These are phyloP conservation scores for Microcaecilia unicolor DNA, from an alignment of 2,797 vertebrate genomes.

Conservation along the genomic window DNA sequence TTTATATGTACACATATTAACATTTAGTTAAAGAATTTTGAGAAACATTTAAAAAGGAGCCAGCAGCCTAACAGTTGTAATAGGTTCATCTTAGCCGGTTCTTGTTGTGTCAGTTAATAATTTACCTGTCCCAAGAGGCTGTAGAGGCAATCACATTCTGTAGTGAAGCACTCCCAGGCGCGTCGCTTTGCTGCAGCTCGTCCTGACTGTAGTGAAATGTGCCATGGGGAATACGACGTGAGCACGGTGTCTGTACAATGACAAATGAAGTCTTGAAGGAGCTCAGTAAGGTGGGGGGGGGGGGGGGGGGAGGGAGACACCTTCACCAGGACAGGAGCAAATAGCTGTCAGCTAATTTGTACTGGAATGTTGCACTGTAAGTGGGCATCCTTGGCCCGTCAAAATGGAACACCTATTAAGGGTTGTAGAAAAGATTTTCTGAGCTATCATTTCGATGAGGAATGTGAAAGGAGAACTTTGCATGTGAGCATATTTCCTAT, in stretches of 20 bases:
- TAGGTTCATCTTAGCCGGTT: constrained; percentile 68
- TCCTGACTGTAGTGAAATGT: constrained; percentile 16
- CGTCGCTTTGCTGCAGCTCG: constrained; percentile 26
- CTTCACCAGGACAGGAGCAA: too few species aligned
- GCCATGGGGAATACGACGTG: constrained; percentile 30
- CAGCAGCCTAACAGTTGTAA: constrained; percentile 80
- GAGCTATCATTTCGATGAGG: neutral
- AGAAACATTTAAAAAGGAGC: too few species aligned
- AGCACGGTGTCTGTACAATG: constrained; percentile 39
- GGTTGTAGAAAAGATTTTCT: neutral
- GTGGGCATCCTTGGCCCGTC: constrained; percentile 22
- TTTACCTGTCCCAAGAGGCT: constrained; percentile 55
- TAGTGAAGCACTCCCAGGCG: constrained; percentile 16
- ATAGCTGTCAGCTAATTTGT: constrained; percentile 33
- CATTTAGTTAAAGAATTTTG: too few species aligned
- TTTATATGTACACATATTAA: too few species aligned
- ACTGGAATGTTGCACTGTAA: constrained; percentile 36
- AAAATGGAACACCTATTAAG: constrained; percentile 14
- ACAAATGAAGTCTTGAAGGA: constrained; percentile 56
- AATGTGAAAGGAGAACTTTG: constrained; percentile 15
- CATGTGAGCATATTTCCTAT: too few species aligned
- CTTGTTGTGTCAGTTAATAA: constrained; percentile 68
- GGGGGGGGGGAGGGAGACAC: too few species aligned
- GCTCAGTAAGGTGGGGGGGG: constrained; percentile 39
- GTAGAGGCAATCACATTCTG: constrained; percentile 36